Evolutionary conservation across 2,113 vertebrate species (phyloP).

Genomic region (Bubo bubo): DNA sequence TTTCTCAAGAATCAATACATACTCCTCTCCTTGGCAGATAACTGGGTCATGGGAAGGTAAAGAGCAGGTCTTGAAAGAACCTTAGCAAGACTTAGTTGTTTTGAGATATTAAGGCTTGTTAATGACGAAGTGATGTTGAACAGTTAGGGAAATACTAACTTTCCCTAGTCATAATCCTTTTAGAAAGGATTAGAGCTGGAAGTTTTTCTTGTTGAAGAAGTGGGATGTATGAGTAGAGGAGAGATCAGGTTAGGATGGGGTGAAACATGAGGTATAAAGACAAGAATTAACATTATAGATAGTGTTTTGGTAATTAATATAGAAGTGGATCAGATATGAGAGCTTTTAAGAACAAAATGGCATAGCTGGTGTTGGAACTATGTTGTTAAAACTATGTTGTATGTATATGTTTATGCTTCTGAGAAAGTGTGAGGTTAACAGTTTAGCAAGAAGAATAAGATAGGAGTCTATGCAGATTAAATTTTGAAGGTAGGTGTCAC

Average conservation of each 20-base stretch:
- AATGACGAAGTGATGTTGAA: background rate
- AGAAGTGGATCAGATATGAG: background rate
- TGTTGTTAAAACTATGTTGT: background rate
- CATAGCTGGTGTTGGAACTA: background rate
- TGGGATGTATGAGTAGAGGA: background rate
- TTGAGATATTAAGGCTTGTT: background rate
- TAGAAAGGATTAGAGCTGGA: background rate
- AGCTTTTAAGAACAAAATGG: background rate
- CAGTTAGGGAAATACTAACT: background rate
- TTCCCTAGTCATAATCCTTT: background rate
- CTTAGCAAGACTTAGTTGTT: background rate
- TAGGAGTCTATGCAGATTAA: background rate
- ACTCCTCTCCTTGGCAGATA: background rate
- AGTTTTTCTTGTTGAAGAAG: background rate
- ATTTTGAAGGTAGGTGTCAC: background rate
- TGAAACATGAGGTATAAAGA: background rate
- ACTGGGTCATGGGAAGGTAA: background rate
- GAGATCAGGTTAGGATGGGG: background rate
- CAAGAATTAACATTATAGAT: background rate
- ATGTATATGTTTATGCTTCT: background rate
- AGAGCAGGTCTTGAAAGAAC: background rate
- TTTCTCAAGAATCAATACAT: background rate
- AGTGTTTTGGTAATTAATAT: background rate
- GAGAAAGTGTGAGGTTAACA: background rate
- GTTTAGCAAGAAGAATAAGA: background rate